Evolutionary conservation across 2,888 invertebrate genomes (phyloP).

Genomic region (Mimas tiliae): DNA sequence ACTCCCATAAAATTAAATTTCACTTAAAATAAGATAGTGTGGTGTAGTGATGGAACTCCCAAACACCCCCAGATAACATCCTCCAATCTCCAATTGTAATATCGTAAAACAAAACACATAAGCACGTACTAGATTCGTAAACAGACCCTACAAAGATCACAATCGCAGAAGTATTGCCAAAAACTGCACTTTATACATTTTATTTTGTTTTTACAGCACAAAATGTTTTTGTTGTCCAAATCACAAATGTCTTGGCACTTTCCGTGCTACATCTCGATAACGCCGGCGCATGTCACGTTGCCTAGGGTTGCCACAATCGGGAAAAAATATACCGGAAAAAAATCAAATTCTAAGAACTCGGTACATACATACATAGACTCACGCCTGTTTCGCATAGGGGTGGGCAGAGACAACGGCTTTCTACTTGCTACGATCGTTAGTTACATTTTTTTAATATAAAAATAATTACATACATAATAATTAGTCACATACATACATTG

Average conservation of each 20-base stretch:
- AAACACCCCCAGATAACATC: no score
- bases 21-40: no score
- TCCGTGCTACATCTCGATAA: conserved; percentile 47
- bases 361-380: no score
- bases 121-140: not conserved
- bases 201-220: conserved; percentile 23
- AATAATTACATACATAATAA: no score
- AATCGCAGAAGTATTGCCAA: conserved; percentile 13
- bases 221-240: conserved; percentile 25
- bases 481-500: no score
- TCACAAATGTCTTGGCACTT: conserved; percentile 31
- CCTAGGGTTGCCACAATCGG: conserved; percentile 3
- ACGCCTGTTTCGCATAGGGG: no score
- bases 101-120: not conserved
- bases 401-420: no score
- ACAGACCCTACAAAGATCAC: conserved; percentile 17
- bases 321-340: not conserved
- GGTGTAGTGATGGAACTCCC: no score
- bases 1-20: no score
- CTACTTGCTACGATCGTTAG: no score
- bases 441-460: no score
- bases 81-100: no score
- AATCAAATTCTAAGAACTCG: not conserved
- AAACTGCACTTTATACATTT: conserved; percentile 22
- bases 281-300: conserved; percentile 40